Conservation (phyloP, 1,140 invertebrate genomes). For the Doryteuthis pealeii region DNA sequence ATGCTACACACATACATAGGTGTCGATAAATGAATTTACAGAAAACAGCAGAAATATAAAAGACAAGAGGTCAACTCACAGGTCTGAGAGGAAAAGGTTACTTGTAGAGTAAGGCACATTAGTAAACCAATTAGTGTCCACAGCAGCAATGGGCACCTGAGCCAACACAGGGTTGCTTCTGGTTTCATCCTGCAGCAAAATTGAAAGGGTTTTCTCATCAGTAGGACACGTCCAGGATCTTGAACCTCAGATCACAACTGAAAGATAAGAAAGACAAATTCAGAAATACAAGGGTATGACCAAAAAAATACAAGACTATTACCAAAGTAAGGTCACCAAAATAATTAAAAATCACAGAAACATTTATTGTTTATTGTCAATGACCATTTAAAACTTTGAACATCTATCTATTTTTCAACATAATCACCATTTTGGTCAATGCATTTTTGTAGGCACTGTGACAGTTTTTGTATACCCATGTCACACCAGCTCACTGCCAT, state of each 20-base stretch:
- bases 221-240: conserved; percentile 72
- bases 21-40: too few relatives aligned
- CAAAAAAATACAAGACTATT: not conserved
- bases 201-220: conserved; percentile 76
- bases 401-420: too few relatives aligned
- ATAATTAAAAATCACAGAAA: too few relatives aligned
- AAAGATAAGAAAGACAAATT: not conserved
- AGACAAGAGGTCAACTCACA: conserved; percentile 8
- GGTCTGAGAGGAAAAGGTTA: conserved; percentile 1
- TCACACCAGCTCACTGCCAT: too few relatives aligned
- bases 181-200: conserved; percentile 65
- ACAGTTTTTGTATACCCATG: too few relatives aligned
- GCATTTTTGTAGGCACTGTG: too few relatives aligned
- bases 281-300: not conserved
- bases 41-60: not conserved
- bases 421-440: too few relatives aligned
- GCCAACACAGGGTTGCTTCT: conserved; percentile 46
- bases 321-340: too few relatives aligned
- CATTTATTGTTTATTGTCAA: too few relatives aligned
- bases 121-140: conserved; percentile 29
- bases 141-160: conserved; percentile 44
- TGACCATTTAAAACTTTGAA: too few relatives aligned
- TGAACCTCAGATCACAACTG: conserved; percentile 21
- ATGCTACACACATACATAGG: too few relatives aligned
- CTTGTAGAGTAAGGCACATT: conserved; percentile 23